Evolutionary conservation across 2,797 vertebrate genomes (phyloP).

Genomic region (Sitta carolinensis): DNA sequence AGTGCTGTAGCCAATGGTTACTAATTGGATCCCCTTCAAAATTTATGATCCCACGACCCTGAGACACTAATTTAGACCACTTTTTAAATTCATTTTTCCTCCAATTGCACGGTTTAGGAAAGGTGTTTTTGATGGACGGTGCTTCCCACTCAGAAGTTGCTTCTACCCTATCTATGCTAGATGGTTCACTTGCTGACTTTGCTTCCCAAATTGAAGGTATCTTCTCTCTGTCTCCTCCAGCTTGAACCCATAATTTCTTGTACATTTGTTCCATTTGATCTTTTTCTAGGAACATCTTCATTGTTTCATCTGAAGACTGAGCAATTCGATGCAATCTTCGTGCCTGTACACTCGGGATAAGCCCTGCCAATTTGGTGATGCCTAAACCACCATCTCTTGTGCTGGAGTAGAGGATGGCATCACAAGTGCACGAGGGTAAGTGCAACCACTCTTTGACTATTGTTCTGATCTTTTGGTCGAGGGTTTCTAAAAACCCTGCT

Average conservation of each 20-base stretch:
- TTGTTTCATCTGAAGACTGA: background rate
- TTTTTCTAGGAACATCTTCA: background rate
- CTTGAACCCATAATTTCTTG: background rate
- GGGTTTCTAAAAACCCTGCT: background rate
- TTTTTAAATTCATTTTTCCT: background rate
- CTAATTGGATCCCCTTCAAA: background rate
- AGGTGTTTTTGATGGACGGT: background rate
- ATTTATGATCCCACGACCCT: background rate
- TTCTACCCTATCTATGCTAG: background rate
- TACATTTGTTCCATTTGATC: background rate
- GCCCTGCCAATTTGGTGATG: background rate
- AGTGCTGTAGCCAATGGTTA: background rate
- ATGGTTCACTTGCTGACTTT: accelerated
- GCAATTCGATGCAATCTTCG: background rate
- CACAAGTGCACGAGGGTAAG: background rate
- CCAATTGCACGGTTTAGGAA: background rate
- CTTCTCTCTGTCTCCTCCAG: background rate
- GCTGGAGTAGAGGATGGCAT: background rate
- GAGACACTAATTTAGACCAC: background rate
- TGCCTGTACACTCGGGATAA: background rate
- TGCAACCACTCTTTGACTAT: background rate
- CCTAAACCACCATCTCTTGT: background rate
- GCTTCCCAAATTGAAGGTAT: background rate
- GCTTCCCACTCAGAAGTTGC: background rate
- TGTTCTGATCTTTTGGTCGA: background rate